Evolutionary conservation across 2,797 vertebrate genomes (phyloP), one percentile per base, ranked within the genome.

Genomic region (Micrastur ruficollis): DNA sequence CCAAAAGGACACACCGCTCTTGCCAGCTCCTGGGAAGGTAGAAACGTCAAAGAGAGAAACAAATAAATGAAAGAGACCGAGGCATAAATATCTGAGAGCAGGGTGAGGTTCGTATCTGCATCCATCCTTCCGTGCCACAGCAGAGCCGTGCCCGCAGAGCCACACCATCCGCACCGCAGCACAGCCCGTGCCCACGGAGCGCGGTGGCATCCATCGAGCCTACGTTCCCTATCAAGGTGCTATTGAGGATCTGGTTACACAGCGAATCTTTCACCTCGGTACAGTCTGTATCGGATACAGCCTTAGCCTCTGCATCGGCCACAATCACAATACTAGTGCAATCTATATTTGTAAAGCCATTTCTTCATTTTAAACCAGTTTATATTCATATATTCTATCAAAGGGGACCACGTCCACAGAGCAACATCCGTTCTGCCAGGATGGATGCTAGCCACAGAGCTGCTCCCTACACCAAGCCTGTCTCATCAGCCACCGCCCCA

Each of bases 21-120:
- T 96, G 94, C 96, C 96, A 97, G 94, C 91, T 97, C 95, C 91
- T 89, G 93, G 86, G 91, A 89, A 96, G 91, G 89, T 4, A 95
- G 90, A 90, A 95, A 91, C 82, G 84, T 84, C 89, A 95, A 70
- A 66, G 74, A 84, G 85, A 90, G n/a, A 89, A 95, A 88, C 42
- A 95, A 91, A 95, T 76, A 96, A 96, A 73, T 40, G 6, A 55
- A 89, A 73, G 92, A 96, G 86, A 80, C 66, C 50, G 86, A 80
- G 91, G 89, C 75, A 90, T 16, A 23, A 68, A 14, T 55, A 91
- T 94, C 86, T 87, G 66, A 68, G 78, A 90, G 88, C 73, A 89
- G 96, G 65, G 75, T 95, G 84, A 92, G 72, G 75, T 42, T 84
- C 1, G 1, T 46, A 85, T 96, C 94, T 68, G 80, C 47, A 75